These are phyloP conservation scores for Euschistus heros DNA, from an alignment of 1,140 invertebrate genomes.

Conservation along the genomic window DNA sequence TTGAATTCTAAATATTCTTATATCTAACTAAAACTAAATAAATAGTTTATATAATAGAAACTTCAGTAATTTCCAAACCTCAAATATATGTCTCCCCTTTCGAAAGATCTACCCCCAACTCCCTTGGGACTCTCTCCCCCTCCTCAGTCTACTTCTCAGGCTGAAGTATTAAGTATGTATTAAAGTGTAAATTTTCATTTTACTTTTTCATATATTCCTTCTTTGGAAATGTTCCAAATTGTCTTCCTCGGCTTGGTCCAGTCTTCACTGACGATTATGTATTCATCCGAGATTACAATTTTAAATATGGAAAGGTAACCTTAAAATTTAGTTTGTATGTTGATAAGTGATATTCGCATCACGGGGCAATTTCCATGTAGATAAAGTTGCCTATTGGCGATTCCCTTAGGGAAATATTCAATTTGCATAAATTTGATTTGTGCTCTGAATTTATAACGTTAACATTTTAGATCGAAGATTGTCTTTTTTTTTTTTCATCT, in stretches of 20 bases:
- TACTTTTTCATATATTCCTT: constrained; percentile 11
- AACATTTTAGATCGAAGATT: no score
- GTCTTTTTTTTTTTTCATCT: not conserved
- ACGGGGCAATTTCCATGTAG: constrained; percentile 4
- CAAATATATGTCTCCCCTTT: no score
- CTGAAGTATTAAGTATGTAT: constrained; percentile 8
- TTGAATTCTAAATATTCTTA: no score
- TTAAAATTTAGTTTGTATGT: constrained; percentile 6
- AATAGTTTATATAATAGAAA: no score
- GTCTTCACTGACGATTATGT: not conserved
- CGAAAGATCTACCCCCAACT: no score
- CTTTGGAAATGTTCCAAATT: not conserved
- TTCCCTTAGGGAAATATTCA: constrained; percentile 3
- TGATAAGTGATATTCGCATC: constrained; percentile 4
- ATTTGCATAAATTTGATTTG: constrained; percentile 3
- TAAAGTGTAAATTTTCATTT: constrained; percentile 15
- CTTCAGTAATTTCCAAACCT: no score
- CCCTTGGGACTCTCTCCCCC: no score
- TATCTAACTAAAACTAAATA: no score
- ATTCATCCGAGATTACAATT: constrained; percentile 7
- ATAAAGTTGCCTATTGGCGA: constrained; percentile 11
- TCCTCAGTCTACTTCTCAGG: no score
- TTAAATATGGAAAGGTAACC: not conserved
- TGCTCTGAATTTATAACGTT: not conserved
- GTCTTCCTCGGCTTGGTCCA: not conserved